phyloP scores from a whole-genome alignment of 2,113 vertebrate species.

The Lepidothrix coronata region DNA sequence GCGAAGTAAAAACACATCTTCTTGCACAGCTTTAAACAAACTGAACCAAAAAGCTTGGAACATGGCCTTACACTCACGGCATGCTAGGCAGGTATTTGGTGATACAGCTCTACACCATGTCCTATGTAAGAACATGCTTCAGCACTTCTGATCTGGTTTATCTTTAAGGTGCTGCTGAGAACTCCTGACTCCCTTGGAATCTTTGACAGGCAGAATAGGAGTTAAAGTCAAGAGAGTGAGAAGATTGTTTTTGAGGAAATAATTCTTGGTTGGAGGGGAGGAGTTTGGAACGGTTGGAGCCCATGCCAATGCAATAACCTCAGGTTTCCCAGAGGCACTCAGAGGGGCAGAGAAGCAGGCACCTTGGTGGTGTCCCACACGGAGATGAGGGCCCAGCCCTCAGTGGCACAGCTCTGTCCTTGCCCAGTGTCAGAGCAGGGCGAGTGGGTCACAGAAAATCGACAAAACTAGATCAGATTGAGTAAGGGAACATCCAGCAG shows the following conservation, averaged over 20 bases:
- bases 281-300: neutral
- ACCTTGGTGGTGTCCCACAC: rapidly evolving
- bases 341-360: neutral
- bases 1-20: neutral
- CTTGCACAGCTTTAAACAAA: neutral
- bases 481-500: neutral
- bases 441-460: rapidly evolving
- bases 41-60: neutral
- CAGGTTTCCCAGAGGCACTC: neutral
- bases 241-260: neutral
- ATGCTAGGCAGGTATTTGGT: neutral
- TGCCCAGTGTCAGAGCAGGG: neutral
- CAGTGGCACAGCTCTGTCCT: neutral
- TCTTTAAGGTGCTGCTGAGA: neutral
- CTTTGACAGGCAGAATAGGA: neutral
- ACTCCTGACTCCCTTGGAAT: neutral
- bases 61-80: neutral
- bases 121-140: neutral
- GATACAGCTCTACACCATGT: neutral
- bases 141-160: neutral
- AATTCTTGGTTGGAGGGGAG: neutral
- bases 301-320: neutral
- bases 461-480: neutral
- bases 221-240: neutral
- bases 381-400: rapidly evolving